Evolutionary conservation across 1,140 invertebrate species (phyloP), one percentile per base, ranked within the genome.

Genomic region (Heliconius melpomene): DNA sequence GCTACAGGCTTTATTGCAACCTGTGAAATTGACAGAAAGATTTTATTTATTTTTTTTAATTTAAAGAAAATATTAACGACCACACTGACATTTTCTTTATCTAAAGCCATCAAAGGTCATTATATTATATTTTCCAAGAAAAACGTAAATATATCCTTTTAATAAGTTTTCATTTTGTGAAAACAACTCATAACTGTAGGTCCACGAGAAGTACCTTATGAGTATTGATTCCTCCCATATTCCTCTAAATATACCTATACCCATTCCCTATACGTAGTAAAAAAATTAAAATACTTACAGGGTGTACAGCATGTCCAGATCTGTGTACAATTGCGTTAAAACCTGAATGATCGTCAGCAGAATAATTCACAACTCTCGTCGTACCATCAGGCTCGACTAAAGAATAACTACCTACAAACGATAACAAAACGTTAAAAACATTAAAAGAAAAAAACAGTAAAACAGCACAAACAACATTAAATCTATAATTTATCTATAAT

Each of bases 311-410:
- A 54, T 95, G 95, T 38, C 95, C 95, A 46, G 95, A 92, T 82
- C 95, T 95, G 81, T 96, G 95, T 16, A 96, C 96, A 26, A 95
- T 93, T 1, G 95, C 95, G 83, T 96, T 95, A 91, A 96, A 96
- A 9, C 95, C 95, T 77, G 94, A 95, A 86, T 95, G 94, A 78
- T 95, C 93, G 81, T 96, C 96, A 6, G 96, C 96, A 0, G 95
- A 94, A 84, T 96, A 96, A 57, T 96, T 93, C 16, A 96, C 96
- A 13, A 95, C 95, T 16, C 96, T 92, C 2, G 95, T 95, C 0
- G 95, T 95, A 54, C 96, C 96, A 82, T 96, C 96, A 6, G 96
- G 94, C 83, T 96, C 96, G 77, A 95, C 93, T 73, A 96, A 83
- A 7, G 95, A 95, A 85, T 96, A 96, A 76, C 94, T 94, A 52